phyloP scores from a whole-genome alignment of 1,140 invertebrate species.

The Phortica variegata region DNA sequence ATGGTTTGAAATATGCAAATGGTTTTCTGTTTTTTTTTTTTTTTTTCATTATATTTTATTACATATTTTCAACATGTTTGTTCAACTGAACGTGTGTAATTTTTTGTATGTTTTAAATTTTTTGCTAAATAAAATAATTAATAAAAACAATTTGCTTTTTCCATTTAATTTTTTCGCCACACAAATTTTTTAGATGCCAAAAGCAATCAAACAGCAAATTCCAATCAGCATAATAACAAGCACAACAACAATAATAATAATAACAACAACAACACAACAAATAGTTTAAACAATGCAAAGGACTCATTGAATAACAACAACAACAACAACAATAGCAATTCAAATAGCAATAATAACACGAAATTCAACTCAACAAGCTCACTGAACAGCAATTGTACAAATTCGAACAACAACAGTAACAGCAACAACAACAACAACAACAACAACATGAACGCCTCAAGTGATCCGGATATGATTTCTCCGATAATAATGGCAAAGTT shows the following conservation, averaged over 20 bases:
- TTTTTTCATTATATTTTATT: conserved; percentile 6
- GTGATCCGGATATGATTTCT: conserved; percentile 78
- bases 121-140: conserved; percentile 2
- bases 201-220: conserved; percentile 9
- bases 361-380: conserved; percentile 25
- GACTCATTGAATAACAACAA: conserved; percentile 28
- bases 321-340: conserved; percentile 25
- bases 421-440: conserved; percentile 55
- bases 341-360: conserved; percentile 20
- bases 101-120: no score
- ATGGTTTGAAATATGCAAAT: background rate
- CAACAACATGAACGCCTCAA: no score
- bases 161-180: conserved; percentile 2
- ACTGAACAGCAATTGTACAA: conserved; percentile 18
- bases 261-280: conserved; percentile 22
- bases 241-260: conserved; percentile 23
- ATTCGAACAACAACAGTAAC: conserved; percentile 24
- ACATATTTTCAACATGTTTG: no score
- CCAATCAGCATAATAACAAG: conserved; percentile 14
- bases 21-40: conserved; percentile 9
- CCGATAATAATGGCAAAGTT: conserved; percentile 92
- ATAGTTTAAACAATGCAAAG: conserved; percentile 17
- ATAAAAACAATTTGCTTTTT: background rate
- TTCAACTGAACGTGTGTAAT: no score
- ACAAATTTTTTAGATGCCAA: conserved; percentile 24